These are phyloP conservation scores for Drosophila burlai DNA, from an alignment of 1,140 invertebrate species.

Conservation along the genomic window DNA sequence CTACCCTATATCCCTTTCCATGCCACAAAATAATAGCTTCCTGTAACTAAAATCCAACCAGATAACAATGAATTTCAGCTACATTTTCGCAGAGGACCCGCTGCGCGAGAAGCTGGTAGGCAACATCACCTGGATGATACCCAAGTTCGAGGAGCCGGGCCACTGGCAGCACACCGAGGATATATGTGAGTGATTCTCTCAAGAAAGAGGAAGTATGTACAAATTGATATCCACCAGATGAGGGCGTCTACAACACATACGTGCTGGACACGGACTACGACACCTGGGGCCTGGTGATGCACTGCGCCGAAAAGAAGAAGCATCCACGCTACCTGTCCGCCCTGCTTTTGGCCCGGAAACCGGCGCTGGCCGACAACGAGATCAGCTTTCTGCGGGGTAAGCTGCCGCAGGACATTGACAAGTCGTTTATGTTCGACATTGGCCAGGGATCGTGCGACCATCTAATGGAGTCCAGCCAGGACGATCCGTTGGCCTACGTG, in stretches of 20 bases:
- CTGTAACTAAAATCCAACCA: constrained; percentile 43
- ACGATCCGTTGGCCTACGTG: constrained; percentile 80
- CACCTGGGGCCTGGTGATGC: constrained; percentile 92
- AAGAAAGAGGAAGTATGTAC: not conserved
- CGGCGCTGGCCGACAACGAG: constrained; percentile 87
- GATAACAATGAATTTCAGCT: constrained; percentile 94
- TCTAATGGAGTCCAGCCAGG: constrained; percentile 78
- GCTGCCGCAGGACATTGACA: constrained; percentile 90
- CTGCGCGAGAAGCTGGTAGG: constrained; percentile 91
- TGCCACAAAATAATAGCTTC: not conserved
- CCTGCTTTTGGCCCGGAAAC: constrained; percentile 91
- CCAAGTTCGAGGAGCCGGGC: constrained; percentile 89
- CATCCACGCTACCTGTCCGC: constrained; percentile 92
- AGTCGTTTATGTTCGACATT: constrained; percentile 93
- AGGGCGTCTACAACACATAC: constrained; percentile 95
- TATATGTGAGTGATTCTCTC: constrained; percentile 88
- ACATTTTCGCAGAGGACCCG: constrained; percentile 93
- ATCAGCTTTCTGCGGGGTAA: constrained; percentile 86
- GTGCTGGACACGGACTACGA: constrained; percentile 93
- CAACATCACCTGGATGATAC: constrained; percentile 94
- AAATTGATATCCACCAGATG: constrained; percentile 87
- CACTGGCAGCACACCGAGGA: constrained; percentile 94
- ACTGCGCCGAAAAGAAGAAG: constrained; percentile 93
- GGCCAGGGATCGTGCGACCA: constrained; percentile 87
- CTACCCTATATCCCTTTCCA: too few relatives aligned